Evolutionary conservation across 2,113 vertebrate genomes (phyloP).

Genomic region (Aix galericulata): DNA sequence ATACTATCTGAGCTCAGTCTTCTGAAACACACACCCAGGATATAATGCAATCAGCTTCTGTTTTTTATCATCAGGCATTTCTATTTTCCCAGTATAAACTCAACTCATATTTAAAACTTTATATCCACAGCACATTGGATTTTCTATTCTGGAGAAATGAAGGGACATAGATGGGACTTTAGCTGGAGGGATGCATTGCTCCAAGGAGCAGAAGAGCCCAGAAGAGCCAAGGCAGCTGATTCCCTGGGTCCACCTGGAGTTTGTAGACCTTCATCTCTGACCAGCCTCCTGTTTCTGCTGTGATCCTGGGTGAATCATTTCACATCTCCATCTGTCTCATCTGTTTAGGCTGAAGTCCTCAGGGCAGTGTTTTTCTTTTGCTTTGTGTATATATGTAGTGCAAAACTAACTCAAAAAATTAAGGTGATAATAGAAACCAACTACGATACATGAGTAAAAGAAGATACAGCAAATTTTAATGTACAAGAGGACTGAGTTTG

Average conservation of each 20-base stretch:
- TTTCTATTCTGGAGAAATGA: background rate
- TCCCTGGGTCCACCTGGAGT: background rate
- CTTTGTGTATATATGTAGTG: background rate
- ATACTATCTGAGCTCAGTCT: background rate
- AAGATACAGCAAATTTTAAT: background rate
- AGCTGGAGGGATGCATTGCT: background rate
- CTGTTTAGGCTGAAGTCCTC: background rate
- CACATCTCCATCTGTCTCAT: background rate
- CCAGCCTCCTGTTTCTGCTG: background rate
- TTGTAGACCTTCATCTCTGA: background rate
- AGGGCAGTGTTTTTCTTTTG: background rate
- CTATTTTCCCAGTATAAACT: background rate
- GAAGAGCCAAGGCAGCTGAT: background rate
- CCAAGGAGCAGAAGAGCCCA: background rate
- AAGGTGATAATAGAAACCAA: background rate
- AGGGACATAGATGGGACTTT: background rate
- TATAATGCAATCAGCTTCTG: background rate
- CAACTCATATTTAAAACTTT: background rate
- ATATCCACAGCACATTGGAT: background rate
- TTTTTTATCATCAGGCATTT: background rate
- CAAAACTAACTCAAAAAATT: background rate
- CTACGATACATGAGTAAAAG: rapidly evolving
- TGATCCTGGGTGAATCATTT: background rate
- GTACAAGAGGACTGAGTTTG: rapidly evolving
- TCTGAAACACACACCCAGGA: constrained; percentile 27